Conservation (phyloP, 2,797 vertebrate species). For the Syngnathus acus region DNA sequence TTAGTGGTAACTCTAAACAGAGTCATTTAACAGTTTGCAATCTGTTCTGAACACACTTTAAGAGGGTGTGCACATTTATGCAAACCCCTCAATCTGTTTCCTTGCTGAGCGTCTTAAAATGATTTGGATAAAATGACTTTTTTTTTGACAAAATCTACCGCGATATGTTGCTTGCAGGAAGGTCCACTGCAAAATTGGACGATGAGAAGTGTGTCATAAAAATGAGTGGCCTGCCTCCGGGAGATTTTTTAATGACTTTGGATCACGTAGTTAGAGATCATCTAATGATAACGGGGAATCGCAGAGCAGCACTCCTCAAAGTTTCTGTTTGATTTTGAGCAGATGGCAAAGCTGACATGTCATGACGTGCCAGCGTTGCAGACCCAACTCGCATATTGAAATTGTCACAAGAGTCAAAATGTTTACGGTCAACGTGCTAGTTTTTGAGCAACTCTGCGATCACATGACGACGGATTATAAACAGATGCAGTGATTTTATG, state of each 20-base stretch:
- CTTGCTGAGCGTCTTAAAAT: too few species aligned
- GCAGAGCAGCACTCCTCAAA: slow-evolving; percentile 16
- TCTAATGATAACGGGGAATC: slow-evolving; percentile 24
- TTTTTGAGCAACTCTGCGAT: slow-evolving; percentile 54
- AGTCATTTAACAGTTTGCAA: too few species aligned
- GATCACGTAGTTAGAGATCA: slow-evolving; percentile 21
- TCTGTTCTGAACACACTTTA: too few species aligned
- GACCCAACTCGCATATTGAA: slow-evolving; percentile 18
- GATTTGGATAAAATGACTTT: not conserved
- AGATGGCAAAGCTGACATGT: slow-evolving; percentile 44
- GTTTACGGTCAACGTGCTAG: slow-evolving; percentile 23
- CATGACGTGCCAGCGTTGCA: slow-evolving; percentile 18
- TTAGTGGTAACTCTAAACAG: too few species aligned
- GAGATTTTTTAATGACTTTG: slow-evolving; percentile 15
- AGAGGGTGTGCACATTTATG: too few species aligned
- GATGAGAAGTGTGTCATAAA: slow-evolving; percentile 11
- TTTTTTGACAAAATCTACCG: not conserved
- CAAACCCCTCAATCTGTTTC: too few species aligned
- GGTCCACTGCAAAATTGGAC: not conserved
- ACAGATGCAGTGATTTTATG: slow-evolving; percentile 46
- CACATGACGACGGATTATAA: slow-evolving; percentile 51
- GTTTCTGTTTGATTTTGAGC: slow-evolving; percentile 10
- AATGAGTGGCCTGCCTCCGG: slow-evolving; percentile 22
- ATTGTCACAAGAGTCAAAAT: slow-evolving; percentile 20
- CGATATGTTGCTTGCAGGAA: not conserved